Evolutionary conservation across 2,888 invertebrate genomes (phyloP).

Genomic region (Miltochrista miniata): DNA sequence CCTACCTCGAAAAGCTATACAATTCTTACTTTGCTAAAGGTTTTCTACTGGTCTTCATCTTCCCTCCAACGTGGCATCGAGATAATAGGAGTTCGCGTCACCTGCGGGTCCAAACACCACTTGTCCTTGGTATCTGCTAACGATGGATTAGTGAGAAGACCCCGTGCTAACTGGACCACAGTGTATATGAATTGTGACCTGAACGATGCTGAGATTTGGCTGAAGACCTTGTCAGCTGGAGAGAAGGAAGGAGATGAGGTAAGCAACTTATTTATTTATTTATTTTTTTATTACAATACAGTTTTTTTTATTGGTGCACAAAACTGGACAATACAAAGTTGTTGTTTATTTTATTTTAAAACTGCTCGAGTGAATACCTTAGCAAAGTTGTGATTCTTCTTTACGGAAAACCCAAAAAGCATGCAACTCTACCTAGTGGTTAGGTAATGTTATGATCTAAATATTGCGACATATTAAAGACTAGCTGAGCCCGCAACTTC

Average conservation of each 20-base stretch:
- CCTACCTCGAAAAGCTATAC: no score
- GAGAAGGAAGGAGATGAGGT: conserved; percentile 58
- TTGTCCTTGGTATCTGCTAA: conserved; percentile 88
- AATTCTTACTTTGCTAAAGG: conserved; percentile 50
- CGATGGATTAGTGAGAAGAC: conserved; percentile 93
- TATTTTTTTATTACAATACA: no score
- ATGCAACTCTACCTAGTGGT: no score
- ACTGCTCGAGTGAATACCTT: no score
- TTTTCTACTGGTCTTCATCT: conserved; percentile 99
- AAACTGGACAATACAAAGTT: no score
- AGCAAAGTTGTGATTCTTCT: no score
- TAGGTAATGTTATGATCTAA: no score
- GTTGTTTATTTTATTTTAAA: no score
- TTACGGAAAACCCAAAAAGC: no score
- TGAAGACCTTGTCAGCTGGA: conserved; percentile 88
- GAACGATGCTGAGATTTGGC: conserved; percentile 95
- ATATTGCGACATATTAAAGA: no score
- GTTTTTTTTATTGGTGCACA: no score
- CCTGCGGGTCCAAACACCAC: conserved; percentile 91
- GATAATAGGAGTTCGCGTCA: conserved; percentile 91
- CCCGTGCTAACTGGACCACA: conserved; percentile 95
- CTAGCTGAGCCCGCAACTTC: no score
- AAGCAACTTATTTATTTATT: background rate
- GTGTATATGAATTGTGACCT: conserved; percentile 97
- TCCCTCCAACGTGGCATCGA: conserved; percentile 97